Evolutionary conservation across 2,113 vertebrate species (phyloP), one percentile per base, ranked within the genome.

Genomic region (Thryonomys swinderianus): DNA sequence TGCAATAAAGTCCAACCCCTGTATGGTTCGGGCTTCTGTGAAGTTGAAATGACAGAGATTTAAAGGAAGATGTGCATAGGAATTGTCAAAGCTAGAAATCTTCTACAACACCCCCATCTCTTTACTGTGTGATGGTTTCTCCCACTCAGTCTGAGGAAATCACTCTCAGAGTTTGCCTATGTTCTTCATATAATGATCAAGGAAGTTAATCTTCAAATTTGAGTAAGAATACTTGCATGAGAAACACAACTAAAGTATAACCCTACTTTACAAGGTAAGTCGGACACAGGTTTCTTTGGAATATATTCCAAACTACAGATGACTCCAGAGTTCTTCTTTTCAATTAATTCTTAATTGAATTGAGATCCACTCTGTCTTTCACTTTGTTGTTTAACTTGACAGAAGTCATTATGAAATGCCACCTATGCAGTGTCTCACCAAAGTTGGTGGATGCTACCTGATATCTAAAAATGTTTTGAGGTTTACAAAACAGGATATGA

Each of bases 401-500:
- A 51, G 67, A 64, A 96, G 93, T 89, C 84, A 34, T 30, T 53
- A 92, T 94, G 66, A 93, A 57, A 96, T 64, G 74, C 59, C 59
- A 97, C 90, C 64, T 62, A 96, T 90, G 88, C 0, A 96, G 87
- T 85, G 42, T 83, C 93, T 88, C 66, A 83, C 93, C 69, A 88
- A 92, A 90, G 94, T 64, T 34, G 1, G 74, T 82, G 64, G 73
- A 93, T 96, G 96, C 74, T 95, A 59, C 79, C 93, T 81, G 80
- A 88, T 95, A 73, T 59, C 57, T 74, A 74, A 73, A 82, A 83
- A 78, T 92, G 67, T 57, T 97, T 93, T 95, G 86, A 94, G 94
- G 83, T 85, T 96, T 95, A 98, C 95, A 45, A 93, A 98, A 97
- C 96, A 79, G 32, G 17, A 61, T 80, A 20, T 94, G 88, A 95